A percentile compares a stretch with the other conserved stretches of the same genome.
phyloP scores from a whole-genome alignment of 2,888 invertebrate species.

The Hypomecis atomaria region DNA sequence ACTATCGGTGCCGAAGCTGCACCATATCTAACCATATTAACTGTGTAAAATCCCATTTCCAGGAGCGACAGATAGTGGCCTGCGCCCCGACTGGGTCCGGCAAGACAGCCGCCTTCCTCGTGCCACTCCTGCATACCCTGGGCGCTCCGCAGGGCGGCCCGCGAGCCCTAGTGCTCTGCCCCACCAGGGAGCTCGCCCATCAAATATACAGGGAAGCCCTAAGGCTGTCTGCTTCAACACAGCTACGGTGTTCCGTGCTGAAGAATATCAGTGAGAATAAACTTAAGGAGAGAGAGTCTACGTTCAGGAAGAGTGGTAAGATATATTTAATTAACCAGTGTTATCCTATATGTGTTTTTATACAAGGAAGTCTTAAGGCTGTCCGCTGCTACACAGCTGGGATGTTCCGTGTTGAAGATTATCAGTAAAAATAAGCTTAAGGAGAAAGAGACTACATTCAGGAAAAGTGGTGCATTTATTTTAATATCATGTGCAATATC shows the following conservation, averaged over 20 bases:
- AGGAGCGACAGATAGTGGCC: constrained; percentile 93
- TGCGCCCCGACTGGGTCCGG: constrained; percentile 99
- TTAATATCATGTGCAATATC: too few relatives aligned
- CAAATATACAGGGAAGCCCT: constrained; percentile 94
- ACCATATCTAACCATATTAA: neutral
- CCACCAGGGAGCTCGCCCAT: constrained; percentile 96
- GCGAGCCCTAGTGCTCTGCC: constrained; percentile 94
- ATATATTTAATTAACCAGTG: neutral
- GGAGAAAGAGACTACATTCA: too few relatives aligned
- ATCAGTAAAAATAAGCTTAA: too few relatives aligned
- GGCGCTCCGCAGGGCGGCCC: constrained; percentile 90
- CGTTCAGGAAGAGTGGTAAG: constrained; percentile 91
- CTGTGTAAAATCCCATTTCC: constrained; percentile 16
- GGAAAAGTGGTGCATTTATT: neutral
- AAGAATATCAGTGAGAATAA: constrained; percentile 90
- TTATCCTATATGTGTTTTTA: too few relatives aligned
- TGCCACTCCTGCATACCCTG: constrained; percentile 93
- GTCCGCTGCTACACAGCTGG: too few relatives aligned
- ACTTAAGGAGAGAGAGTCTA: constrained; percentile 89
- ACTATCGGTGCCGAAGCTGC: too few relatives aligned
- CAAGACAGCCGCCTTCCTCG: constrained; percentile 97
- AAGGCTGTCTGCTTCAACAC: constrained; percentile 89
- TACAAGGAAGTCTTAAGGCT: too few relatives aligned
- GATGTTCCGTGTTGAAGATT: too few relatives aligned
- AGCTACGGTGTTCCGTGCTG: constrained; percentile 90